Percentiles rank a stretch among this genome's conserved stretches.
phyloP scores from a whole-genome alignment of 2,113 vertebrate species.

The Etia nguti region DNA sequence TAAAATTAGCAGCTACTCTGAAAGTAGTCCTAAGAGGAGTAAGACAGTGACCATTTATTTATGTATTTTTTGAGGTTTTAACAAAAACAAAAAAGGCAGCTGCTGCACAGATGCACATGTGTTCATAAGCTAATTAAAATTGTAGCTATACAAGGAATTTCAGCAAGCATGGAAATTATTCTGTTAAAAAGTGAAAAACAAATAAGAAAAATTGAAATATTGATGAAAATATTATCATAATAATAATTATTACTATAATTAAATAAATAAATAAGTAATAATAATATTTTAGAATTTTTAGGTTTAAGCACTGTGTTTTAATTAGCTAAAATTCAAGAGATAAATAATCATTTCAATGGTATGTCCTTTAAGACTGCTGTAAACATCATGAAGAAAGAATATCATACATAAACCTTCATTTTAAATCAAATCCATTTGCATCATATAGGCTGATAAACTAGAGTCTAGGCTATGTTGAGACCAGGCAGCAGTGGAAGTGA shows the following conservation, averaged over 20 bases:
- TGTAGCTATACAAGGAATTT: neutral
- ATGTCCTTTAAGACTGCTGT: neutral
- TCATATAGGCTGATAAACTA: neutral
- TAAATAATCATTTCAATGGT: neutral
- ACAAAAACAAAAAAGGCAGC: neutral
- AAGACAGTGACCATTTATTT: neutral
- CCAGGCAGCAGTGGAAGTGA: neutral
- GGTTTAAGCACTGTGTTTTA: neutral
- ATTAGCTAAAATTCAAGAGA: neutral
- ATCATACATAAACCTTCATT: neutral
- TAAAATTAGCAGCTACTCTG: neutral
- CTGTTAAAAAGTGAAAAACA: neutral
- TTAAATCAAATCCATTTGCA: neutral
- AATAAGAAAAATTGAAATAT: neutral
- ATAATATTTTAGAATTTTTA: neutral
- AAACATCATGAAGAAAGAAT: neutral
- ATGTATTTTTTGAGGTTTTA: neutral
- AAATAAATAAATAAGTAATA: neutral
- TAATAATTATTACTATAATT: fast-evolving
- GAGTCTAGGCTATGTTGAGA: neutral
- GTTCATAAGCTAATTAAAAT: neutral
- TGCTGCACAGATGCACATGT: neutral
- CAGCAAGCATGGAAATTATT: neutral
- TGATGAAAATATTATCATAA: neutral
- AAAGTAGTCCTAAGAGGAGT: neutral